Evolutionary conservation across 2,888 invertebrate genomes (phyloP), one percentile per base, ranked within the genome.

Genomic region (Pristionchus arcanus): DNA sequence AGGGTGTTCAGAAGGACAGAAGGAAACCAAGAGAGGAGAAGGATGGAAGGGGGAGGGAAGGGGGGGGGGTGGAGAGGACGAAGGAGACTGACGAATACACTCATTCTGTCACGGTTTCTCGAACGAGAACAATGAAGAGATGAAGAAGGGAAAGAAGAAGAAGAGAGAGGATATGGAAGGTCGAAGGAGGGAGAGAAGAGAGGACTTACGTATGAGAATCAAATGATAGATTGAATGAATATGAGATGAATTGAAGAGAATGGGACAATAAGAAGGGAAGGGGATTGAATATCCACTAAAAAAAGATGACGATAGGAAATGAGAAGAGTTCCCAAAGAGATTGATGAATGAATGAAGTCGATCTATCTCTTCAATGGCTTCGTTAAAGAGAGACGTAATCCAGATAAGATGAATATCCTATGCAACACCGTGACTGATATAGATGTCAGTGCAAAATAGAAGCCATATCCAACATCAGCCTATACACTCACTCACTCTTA

Each of bases 371-470:
- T 71, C 68, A 71, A 71, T 16, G 68, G 68, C 68, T 71, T 71
- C 68, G 34, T 63, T 63, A n/a, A n/a, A 63, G 63, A 63, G 63
- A 71, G 31, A 34, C 68, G 68, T 71, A 71, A 71, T 71, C 34
- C 68, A 31, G 31, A 31, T 31, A 16, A 71, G 34, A 71, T 15
- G 68, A 71, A 34, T 31, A 71, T 71, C 68, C 31, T 71, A 71
- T 71, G 68, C 68, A 71, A 71, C 68, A 71, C 68, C 16, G 34
- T 71, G 68, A 71, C 68, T 71, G 68, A 71, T 71, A 71, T 71
- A 71, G 68, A 71, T 31, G 19, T 2, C 15, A 71, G 68, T 31
- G 68, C 68, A 71, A 71, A 68, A 71, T 71, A 71, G 68, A 71
- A 71, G 34, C 68, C 68, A 71, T 71, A 31, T 71, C 68, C 2